A percentile compares a stretch with the other conserved stretches of the same genome.
These are phyloP conservation scores for Metellina segmentata DNA, from an alignment of 2,888 invertebrate species.

Conservation along the genomic window DNA sequence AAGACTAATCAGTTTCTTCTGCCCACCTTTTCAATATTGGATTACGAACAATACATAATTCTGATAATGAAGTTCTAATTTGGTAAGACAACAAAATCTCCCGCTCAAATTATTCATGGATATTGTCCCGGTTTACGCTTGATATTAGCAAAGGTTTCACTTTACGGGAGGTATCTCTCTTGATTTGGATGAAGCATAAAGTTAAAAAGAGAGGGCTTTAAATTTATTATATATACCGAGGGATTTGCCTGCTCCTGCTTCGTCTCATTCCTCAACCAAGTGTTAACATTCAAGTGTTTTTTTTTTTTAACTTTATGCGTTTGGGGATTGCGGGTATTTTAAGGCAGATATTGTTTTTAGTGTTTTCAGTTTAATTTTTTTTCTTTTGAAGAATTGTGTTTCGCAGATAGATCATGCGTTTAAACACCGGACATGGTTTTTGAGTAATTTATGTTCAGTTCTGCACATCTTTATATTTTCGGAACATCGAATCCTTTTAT, in stretches of 20 bases:
- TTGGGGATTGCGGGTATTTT: not conserved
- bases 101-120: not conserved
- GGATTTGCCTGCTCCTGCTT: not conserved
- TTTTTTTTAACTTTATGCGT: not conserved
- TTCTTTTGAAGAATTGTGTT: not conserved
- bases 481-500: not conserved
- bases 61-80: slow-evolving; percentile 71
- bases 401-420: not conserved
- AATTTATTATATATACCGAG: slow-evolving; percentile 1
- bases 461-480: not conserved
- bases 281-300: not conserved
- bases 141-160: not conserved
- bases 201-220: not conserved
- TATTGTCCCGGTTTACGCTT: not conserved
- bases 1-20: slow-evolving; percentile 44
- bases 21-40: slow-evolving; percentile 66
- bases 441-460: not conserved
- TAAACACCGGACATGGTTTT: not conserved
- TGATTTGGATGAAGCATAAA: slow-evolving; percentile 1
- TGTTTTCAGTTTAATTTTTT: no score
- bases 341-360: not conserved
- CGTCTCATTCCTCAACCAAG: no score
- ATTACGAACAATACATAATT: slow-evolving; percentile 67
- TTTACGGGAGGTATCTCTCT: not conserved
- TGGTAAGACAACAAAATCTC: slow-evolving; percentile 62